phyloP scores from a whole-genome alignment of 2,888 invertebrate genomes.

The Lacanobia oleracea region DNA sequence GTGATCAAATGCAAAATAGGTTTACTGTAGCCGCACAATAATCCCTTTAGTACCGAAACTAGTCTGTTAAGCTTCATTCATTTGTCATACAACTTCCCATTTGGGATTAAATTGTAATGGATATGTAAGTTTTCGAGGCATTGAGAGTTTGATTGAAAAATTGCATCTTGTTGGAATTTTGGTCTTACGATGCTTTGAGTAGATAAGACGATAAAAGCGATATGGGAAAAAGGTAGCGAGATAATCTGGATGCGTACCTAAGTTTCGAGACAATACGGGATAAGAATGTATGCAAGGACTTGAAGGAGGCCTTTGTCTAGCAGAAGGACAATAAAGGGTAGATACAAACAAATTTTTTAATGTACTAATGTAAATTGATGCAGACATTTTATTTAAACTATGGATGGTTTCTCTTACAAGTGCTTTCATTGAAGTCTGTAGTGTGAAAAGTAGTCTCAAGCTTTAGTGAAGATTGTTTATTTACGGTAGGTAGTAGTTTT shows the following conservation, averaged over 20 bases:
- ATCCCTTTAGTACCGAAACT: slow-evolving; percentile 62
- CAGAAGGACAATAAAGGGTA: no score
- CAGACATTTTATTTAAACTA: background rate
- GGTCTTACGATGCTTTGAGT: background rate
- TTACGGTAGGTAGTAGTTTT: background rate
- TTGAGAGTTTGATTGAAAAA: slow-evolving; percentile 19
- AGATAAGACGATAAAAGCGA: no score
- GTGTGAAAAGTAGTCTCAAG: background rate
- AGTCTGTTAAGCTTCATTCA: slow-evolving; percentile 48
- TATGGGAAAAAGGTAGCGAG: no score
- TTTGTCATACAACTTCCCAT: slow-evolving; percentile 63
- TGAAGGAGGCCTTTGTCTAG: no score
- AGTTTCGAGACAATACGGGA: no score
- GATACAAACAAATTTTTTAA: background rate
- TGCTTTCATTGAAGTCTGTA: background rate
- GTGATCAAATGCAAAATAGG: slow-evolving; percentile 77
- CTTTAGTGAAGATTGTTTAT: background rate
- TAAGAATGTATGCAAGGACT: no score
- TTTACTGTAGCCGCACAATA: slow-evolving; percentile 68
- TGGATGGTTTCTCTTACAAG: background rate
- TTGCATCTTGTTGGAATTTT: background rate
- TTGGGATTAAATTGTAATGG: slow-evolving; percentile 31
- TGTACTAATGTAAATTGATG: background rate
- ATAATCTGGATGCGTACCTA: no score
- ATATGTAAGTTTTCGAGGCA: slow-evolving; percentile 18